Base-by-base conservation (phyloP, 2,888 invertebrate species). In the Eristalinus aeneus region DNA sequence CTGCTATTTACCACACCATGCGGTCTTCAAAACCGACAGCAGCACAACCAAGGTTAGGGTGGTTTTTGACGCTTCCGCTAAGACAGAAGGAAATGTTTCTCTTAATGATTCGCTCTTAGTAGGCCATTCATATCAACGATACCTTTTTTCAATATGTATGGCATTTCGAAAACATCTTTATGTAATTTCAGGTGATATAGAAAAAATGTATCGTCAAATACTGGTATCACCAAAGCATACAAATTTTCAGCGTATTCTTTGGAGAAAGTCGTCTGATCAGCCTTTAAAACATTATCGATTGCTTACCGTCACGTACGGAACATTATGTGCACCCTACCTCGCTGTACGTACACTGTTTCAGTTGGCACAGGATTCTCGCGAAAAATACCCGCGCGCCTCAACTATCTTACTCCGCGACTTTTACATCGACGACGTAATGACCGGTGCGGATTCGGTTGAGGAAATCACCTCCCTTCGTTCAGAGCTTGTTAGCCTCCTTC, bases 391-490 rank as follows among this genome's bases (percentile, higher is more conserved):
- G 46, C 46, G 46, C n/a, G 88, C 88, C 11, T 12, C 86, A 36
- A 58, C 58, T 23, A 60, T 88, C n/a, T 31, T 87, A 4, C 11
- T 39, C 8, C 61, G 71, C 23, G 88, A 88, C 63, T 88, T 89
- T 54, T 89, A 89, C 63, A 82, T 89, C 10, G 89, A 89, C 72
- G 89, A 89, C 32, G 54, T 87, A 0, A 80, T 89, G 56, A 83
- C 88, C 16, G 88, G 88, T 3, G 74, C 54, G 1, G 77, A 83
- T 32, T 39, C 64, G 36, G 54, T 69, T 39, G 64, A 81, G 20
- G n/a, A n/a, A n/a, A 60, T 23, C 8, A 64, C 39, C 6, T 36
- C 39, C 5, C 64, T 36, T 9, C 39, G 6, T 0, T 64, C 5
- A 11, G 36, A 36, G 22, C 64, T 64, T n/a, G n/a, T n/a, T n/a